Conservation (phyloP, 2,113 vertebrate species). For the Takifugu flavidus region DNA sequence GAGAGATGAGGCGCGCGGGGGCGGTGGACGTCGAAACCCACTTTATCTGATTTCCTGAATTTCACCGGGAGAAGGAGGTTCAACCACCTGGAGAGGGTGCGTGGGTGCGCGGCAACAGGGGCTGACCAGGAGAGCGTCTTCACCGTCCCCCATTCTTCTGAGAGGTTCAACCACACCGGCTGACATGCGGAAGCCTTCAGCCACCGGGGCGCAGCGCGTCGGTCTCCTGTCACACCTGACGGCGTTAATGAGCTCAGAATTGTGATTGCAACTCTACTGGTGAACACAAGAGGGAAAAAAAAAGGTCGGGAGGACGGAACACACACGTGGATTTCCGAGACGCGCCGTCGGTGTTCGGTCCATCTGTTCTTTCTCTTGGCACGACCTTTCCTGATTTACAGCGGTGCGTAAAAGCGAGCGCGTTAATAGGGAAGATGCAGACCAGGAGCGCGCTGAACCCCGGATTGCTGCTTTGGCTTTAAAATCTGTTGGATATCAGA, state of each 20-base stretch:
- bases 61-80: no score
- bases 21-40: no score
- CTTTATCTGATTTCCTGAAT: no score
- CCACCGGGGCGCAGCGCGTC: slow-evolving; percentile 30
- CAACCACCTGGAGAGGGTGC: no score
- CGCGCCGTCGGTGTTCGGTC: slow-evolving; percentile 18
- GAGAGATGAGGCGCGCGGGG: not conserved
- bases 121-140: not conserved
- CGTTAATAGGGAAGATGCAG: slow-evolving; percentile 10
- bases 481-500: slow-evolving; percentile 28
- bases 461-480: slow-evolving; percentile 40
- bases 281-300: not conserved
- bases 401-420: slow-evolving; percentile 1
- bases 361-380: slow-evolving; percentile 13
- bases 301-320: not conserved
- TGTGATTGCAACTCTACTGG: not conserved
- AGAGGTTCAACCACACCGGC: slow-evolving; percentile 4
- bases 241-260: no score
- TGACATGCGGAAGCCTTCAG: slow-evolving; percentile 11
- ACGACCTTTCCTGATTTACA: not conserved
- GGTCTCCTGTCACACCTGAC: not conserved
- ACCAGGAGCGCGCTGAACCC: slow-evolving; percentile 20
- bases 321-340: slow-evolving; percentile 35
- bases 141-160: not conserved
- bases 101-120: no score